These are phyloP conservation scores for Amaurobius ferox DNA, from an alignment of 2,888 invertebrate species.

Conservation along the genomic window DNA sequence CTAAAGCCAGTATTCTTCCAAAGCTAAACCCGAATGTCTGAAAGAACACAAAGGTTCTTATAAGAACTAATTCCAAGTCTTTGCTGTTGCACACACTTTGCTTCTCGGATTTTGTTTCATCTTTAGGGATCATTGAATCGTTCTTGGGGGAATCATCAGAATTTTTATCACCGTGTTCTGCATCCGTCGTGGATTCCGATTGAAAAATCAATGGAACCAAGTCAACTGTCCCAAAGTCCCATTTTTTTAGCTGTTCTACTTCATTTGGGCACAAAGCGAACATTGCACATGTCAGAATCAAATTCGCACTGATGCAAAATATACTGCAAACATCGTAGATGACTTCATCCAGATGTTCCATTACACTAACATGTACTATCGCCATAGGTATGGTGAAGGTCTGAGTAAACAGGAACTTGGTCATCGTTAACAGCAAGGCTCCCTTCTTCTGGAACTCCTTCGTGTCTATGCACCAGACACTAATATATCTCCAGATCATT, in stretches of 20 bases:
- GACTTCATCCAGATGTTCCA: slow-evolving; percentile 36
- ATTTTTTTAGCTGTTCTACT: slow-evolving; percentile 42
- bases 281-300: slow-evolving; percentile 39
- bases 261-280: slow-evolving; percentile 32
- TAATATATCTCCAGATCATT: slow-evolving; percentile 54
- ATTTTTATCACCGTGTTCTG: too few relatives aligned
- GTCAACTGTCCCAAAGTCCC: slow-evolving; percentile 53
- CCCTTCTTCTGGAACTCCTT: slow-evolving; percentile 24
- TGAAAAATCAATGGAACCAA: slow-evolving; percentile 54
- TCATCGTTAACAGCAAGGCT: slow-evolving; percentile 33
- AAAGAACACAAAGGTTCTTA: slow-evolving; percentile 25
- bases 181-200: not conserved
- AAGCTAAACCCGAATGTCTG: slow-evolving; percentile 58
- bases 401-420: slow-evolving; percentile 52
- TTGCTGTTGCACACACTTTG: not conserved
- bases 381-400: slow-evolving; percentile 53
- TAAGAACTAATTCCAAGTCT: not conserved
- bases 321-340: slow-evolving; percentile 22
- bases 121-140: not conserved
- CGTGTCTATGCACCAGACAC: slow-evolving; percentile 26
- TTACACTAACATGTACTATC: slow-evolving; percentile 29
- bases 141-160: not conserved
- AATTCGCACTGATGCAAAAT: slow-evolving; percentile 34
- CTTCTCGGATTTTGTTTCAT: not conserved
- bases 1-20: slow-evolving; percentile 58